Percentiles rank a stretch among this genome's conserved stretches.
Conservation (phyloP, 2,888 invertebrate genomes). For the Brachypalpus laphriformis region DNA sequence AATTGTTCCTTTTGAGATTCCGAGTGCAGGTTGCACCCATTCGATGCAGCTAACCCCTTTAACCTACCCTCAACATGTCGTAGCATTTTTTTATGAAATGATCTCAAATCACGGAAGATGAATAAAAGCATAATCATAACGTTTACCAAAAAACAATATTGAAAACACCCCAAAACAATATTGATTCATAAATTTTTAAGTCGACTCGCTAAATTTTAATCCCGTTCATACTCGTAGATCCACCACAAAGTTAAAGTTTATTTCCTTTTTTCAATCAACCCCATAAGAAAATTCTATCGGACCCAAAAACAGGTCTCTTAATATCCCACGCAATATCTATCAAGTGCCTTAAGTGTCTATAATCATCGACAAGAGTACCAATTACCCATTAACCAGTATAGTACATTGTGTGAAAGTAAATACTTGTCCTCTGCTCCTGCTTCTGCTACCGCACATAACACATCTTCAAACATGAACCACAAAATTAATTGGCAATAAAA, state of each 20-base stretch:
- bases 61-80: too few relatives aligned
- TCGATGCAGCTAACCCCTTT: too few relatives aligned
- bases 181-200: too few relatives aligned
- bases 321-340: constrained; percentile 1
- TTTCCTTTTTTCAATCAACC: neutral
- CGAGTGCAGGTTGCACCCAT: too few relatives aligned
- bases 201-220: too few relatives aligned
- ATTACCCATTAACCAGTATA: constrained; percentile 42
- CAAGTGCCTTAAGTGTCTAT: constrained; percentile 32
- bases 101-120: too few relatives aligned
- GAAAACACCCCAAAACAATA: too few relatives aligned
- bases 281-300: neutral
- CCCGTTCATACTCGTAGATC: too few relatives aligned
- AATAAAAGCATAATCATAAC: too few relatives aligned
- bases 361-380: constrained; percentile 49
- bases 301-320: neutral
- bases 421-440: constrained; percentile 1
- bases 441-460: neutral
- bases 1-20: too few relatives aligned
- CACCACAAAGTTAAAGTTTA: neutral
- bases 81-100: too few relatives aligned
- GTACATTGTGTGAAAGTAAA: constrained; percentile 42
- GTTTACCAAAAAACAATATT: too few relatives aligned
- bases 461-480: constrained; percentile 50
- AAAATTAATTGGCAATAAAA: constrained; percentile 70